Evolutionary conservation across 2,888 invertebrate genomes (phyloP).

Genomic region (Stramonita haemastoma): DNA sequence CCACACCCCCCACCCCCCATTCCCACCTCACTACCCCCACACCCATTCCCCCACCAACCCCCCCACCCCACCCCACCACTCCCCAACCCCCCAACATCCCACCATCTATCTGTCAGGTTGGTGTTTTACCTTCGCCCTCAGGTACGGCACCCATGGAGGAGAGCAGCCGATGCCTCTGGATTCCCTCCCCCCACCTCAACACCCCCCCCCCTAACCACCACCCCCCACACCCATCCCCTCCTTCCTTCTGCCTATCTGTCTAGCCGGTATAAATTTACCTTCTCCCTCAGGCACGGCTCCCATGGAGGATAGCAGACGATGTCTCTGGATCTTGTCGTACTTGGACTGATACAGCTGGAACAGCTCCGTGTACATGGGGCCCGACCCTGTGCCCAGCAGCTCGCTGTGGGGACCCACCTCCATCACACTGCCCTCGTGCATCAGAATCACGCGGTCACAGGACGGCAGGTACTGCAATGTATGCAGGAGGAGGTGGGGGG

Average conservation of each 20-base stretch:
- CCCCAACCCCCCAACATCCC: neutral
- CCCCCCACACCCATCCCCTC: too few relatives aligned
- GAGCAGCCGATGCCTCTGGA: too few relatives aligned
- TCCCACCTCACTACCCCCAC: too few relatives aligned
- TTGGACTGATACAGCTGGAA: slow-evolving; percentile 69
- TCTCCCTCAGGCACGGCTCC: neutral
- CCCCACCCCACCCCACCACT: neutral
- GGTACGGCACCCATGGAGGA: neutral
- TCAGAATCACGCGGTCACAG: slow-evolving; percentile 81
- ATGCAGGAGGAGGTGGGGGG: too few relatives aligned
- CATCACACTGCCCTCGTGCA: slow-evolving; percentile 81
- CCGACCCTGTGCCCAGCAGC: slow-evolving; percentile 75
- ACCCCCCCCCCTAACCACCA: too few relatives aligned
- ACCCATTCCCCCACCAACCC: too few relatives aligned
- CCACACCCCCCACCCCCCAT: neutral
- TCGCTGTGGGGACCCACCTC: slow-evolving; percentile 81
- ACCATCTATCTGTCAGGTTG: too few relatives aligned
- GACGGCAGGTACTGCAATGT: slow-evolving; percentile 79
- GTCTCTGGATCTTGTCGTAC: slow-evolving; percentile 54
- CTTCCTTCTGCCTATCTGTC: neutral
- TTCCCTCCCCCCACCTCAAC: too few relatives aligned
- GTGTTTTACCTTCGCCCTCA: neutral
- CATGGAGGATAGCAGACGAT: slow-evolving; percentile 45
- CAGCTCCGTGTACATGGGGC: slow-evolving; percentile 72
- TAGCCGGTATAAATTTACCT: neutral